These are phyloP conservation scores for Rhinichthys klamathensis DNA, from an alignment of 2,113 vertebrate species.

Conservation along the genomic window DNA sequence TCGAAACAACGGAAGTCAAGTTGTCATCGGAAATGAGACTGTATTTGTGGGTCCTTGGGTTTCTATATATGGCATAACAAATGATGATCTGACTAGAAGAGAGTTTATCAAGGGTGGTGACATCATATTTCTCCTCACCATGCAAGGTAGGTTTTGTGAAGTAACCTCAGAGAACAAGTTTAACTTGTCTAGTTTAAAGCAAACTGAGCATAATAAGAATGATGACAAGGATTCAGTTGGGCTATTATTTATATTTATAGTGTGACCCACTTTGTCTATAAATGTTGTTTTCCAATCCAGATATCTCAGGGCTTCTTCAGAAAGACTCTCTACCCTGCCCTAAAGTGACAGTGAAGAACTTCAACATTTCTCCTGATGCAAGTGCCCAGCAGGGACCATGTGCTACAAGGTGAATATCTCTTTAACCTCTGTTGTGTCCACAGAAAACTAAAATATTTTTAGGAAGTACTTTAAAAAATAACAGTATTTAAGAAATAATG, in stretches of 20 bases:
- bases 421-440: too few species aligned
- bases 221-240: too few species aligned
- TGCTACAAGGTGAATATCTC: too few species aligned
- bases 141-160: slow-evolving; percentile 71
- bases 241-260: background rate
- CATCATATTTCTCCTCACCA: slow-evolving; percentile 74
- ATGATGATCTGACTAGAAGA: slow-evolving; percentile 71
- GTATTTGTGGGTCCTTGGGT: slow-evolving; percentile 63
- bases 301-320: background rate
- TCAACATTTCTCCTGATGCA: too few species aligned
- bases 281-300: background rate
- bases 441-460: too few species aligned
- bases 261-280: background rate
- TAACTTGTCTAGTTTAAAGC: too few species aligned
- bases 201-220: too few species aligned
- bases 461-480: too few species aligned
- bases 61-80: slow-evolving; percentile 68
- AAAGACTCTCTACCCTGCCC: background rate
- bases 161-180: background rate
- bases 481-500: too few species aligned
- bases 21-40: slow-evolving; percentile 73
- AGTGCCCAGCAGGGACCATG: too few species aligned
- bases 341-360: too few species aligned
- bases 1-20: slow-evolving; percentile 68
- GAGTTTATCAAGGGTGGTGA: slow-evolving; percentile 78